Base-by-base conservation (phyloP, 2,888 invertebrate genomes). In the Blera fallax region DNA sequence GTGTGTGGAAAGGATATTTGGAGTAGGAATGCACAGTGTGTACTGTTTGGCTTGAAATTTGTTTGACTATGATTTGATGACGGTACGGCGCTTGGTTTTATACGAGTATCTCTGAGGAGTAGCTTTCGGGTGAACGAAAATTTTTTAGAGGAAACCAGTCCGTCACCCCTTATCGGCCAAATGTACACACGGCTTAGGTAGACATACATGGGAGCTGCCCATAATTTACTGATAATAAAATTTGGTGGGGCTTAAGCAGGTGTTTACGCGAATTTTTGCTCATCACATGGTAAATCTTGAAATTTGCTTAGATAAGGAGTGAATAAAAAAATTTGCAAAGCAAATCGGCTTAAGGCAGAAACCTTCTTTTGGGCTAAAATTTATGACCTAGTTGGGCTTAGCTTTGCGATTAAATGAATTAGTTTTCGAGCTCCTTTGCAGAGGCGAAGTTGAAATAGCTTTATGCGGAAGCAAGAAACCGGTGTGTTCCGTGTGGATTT, bases 101-200 rank as follows among this genome's bases (percentile, higher is more conserved):
- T 24, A 24, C 24, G 2, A 4, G 4, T 80, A 84, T 84, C 80
- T 74, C 37, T 14, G 5, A 3, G 10, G 43, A 45, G 40, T 32
- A 52, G 43, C n/a, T 18, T 18, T 67, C 48, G 32, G 11, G 14
- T 45, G 43, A 34, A 48, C 1, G 34, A 50, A 73, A 73, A 43
- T 45, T 54, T 6, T 43, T 32, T 32, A 58, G 29, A 3, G 27
- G 34, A 48, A 37, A 40, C 45, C 24, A 76, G 60, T n/a, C 80
- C 80, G 37, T 84, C 70, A 84, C 80, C 74, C 18, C 69, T 84
- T 80, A 84, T 84, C 84, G 43, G 69, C 8, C 64, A 56, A 79
- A 78, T 34, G 54, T 62, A 32, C 56, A 11, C n/a, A 21, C n/a
- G 11, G 34, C 56, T 56, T 27, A n/a, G 5, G 5, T 7, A 45